These are phyloP conservation scores for Zaprionus kolodkinae DNA, from an alignment of 1,140 invertebrate species.

Conservation along the genomic window DNA sequence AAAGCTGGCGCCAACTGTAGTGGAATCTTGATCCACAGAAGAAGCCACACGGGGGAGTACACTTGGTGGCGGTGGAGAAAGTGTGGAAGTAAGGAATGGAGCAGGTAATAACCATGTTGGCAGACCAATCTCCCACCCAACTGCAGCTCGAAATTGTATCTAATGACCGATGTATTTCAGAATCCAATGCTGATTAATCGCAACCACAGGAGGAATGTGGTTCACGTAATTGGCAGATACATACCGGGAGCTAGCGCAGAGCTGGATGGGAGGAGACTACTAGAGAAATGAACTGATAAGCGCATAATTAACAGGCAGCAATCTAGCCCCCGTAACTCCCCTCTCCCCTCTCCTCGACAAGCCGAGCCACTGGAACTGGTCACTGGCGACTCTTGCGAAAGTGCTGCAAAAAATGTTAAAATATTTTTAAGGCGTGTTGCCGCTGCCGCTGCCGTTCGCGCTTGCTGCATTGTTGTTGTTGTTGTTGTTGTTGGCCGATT, in stretches of 20 bases:
- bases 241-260: constrained; percentile 26
- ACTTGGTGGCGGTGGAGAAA: background rate
- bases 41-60: too few species aligned
- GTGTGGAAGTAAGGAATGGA: background rate
- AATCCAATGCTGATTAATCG: constrained; percentile 58
- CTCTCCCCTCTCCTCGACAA: too few species aligned
- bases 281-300: constrained; percentile 74
- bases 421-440: constrained; percentile 72
- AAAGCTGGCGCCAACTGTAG: too few species aligned
- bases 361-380: constrained; percentile 3
- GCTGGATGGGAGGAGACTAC: background rate
- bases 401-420: constrained; percentile 29
- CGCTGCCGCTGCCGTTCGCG: background rate
- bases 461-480: background rate
- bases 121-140: background rate
- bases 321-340: background rate
- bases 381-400: constrained; percentile 1
- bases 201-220: constrained; percentile 25
- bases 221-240: constrained; percentile 31
- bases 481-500: constrained; percentile 47
- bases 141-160: constrained; percentile 48
- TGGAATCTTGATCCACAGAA: too few species aligned
- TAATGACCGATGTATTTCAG: constrained; percentile 44
- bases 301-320: constrained; percentile 67
- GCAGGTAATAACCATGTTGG: constrained; percentile 57